A percentile compares a stretch with the other conserved stretches of the same genome.
These are phyloP conservation scores for Geococcyx californianus DNA, from an alignment of 2,113 vertebrate species.

Conservation along the genomic window DNA sequence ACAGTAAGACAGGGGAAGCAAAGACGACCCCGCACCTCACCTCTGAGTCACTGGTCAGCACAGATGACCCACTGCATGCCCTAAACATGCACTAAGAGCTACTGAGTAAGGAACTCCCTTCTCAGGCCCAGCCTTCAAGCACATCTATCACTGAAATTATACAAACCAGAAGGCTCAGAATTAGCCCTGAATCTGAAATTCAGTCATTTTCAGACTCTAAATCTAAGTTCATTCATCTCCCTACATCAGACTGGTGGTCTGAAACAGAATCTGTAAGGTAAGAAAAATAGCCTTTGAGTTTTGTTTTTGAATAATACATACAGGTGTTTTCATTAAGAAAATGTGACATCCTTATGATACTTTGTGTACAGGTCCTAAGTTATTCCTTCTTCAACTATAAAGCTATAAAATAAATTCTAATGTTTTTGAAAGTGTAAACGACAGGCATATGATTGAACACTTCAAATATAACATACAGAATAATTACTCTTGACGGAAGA, in stretches of 20 bases:
- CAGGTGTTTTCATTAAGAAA: not conserved
- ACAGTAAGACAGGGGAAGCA: not conserved
- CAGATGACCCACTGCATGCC: not conserved
- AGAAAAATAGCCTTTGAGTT: not conserved
- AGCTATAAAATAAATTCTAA: not conserved
- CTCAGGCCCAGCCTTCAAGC: not conserved
- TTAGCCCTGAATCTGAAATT: not conserved
- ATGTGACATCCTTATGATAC: not conserved
- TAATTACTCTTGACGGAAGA: not conserved
- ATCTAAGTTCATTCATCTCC: not conserved
- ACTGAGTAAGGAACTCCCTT: accelerated
- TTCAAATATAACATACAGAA: not conserved
- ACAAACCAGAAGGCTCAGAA: not conserved
- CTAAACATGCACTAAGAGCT: not conserved
- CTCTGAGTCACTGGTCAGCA: not conserved
- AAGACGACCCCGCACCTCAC: not conserved
- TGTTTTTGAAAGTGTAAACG: not conserved
- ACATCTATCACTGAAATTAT: not conserved
- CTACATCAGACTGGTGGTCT: not conserved
- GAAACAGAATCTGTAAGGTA: not conserved
- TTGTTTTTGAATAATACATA: not conserved
- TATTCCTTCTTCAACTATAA: accelerated
- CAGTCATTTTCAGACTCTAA: not conserved
- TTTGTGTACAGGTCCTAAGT: not conserved
- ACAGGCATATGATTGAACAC: not conserved